phyloP scores from a whole-genome alignment of 2,888 invertebrate genomes.

The Mimas tiliae region DNA sequence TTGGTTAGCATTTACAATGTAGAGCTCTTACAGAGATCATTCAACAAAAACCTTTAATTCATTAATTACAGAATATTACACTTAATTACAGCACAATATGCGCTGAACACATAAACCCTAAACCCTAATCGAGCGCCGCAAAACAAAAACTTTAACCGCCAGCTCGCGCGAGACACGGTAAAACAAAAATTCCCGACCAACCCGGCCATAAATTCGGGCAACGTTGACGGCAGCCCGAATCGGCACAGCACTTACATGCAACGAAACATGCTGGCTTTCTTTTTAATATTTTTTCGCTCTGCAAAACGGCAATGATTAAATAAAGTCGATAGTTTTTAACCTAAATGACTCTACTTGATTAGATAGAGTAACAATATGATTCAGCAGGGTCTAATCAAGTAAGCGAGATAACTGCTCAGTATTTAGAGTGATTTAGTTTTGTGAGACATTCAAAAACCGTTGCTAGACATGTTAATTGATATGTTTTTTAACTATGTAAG shows the following conservation, averaged over 20 bases:
- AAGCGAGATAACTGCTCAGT: no score
- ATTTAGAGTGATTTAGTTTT: no score
- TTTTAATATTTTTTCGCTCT: neutral
- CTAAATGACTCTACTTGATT: no score
- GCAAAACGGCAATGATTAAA: neutral
- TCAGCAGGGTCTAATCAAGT: no score
- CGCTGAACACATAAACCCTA: constrained; percentile 15
- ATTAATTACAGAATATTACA: constrained; percentile 18
- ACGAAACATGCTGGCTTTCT: constrained; percentile 6
- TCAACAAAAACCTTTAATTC: neutral
- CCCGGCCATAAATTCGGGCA: constrained; percentile 72
- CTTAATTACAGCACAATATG: constrained; percentile 24
- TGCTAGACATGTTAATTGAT: no score
- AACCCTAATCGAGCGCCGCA: constrained; percentile 5
- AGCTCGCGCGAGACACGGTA: constrained; percentile 7
- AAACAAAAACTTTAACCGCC: constrained; percentile 13
- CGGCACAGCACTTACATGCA: constrained; percentile 46
- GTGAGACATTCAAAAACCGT: no score
- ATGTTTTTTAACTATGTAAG: no score
- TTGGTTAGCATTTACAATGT: no score
- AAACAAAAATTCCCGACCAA: constrained; percentile 20
- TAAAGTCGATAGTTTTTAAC: no score
- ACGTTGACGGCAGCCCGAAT: constrained; percentile 76
- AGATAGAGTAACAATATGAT: no score
- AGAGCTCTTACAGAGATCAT: neutral